Evolutionary conservation across 2,888 invertebrate genomes (phyloP).

Genomic region (Phortica okadai): DNA sequence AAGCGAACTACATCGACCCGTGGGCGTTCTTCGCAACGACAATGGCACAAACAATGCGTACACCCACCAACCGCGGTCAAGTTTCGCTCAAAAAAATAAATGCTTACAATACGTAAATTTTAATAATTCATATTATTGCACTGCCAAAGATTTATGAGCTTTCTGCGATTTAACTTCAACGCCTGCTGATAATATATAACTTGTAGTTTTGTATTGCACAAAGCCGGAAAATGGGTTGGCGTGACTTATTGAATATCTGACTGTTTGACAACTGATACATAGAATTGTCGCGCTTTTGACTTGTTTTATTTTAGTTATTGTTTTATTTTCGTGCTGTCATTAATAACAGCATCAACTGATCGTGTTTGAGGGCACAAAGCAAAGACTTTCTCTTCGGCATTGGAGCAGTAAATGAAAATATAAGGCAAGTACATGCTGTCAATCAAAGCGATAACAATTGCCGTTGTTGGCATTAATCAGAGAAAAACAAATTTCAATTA

Average conservation of each 20-base stretch:
- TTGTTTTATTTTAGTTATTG: neutral
- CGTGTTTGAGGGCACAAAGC: neutral
- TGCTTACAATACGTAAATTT: constrained; percentile 1
- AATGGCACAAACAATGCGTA: neutral
- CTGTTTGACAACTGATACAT: neutral
- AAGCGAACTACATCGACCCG: neutral
- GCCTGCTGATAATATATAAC: constrained; percentile 3
- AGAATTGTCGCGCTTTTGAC: neutral
- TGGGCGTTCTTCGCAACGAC: constrained; percentile 2
- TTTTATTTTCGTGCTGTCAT: neutral
- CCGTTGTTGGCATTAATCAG: neutral
- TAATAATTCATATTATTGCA: constrained; percentile 18
- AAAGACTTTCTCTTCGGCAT: neutral
- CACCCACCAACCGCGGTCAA: neutral
- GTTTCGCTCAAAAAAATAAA: neutral
- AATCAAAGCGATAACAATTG: constrained; percentile 6
- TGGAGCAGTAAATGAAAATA: neutral
- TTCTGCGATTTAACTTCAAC: constrained; percentile 16
- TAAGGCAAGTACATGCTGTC: neutral
- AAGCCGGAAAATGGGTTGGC: constrained; percentile 10
- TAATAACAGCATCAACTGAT: neutral
- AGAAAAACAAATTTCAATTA: neutral
- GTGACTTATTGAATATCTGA: neutral
- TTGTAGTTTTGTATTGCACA: neutral
- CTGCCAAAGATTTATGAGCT: constrained; percentile 13